A percentile compares a stretch with the other conserved stretches of the same genome.
phyloP scores from a whole-genome alignment of 2,888 invertebrate genomes.

The Pollenia amentaria region DNA sequence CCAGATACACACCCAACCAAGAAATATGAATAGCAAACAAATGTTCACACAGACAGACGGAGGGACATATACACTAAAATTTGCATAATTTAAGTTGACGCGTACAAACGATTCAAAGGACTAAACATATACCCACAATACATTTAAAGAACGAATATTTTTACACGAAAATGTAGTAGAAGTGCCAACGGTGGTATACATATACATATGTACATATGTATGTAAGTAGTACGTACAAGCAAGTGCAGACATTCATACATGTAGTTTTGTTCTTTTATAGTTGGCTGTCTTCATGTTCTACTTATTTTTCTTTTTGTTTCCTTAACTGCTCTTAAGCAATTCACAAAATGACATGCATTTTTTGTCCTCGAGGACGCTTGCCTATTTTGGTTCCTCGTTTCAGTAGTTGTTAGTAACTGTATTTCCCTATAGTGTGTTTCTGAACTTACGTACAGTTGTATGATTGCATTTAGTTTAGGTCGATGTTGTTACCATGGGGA shows the following conservation, averaged over 20 bases:
- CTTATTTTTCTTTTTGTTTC: neutral
- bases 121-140: too few relatives aligned
- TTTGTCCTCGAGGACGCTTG: slow-evolving; percentile 38
- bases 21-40: slow-evolving; percentile 39
- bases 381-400: slow-evolving; percentile 30
- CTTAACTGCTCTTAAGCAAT: slow-evolving; percentile 11
- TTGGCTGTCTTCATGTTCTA: slow-evolving; percentile 6
- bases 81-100: neutral
- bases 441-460: too few relatives aligned
- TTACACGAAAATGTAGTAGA: neutral
- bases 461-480: too few relatives aligned
- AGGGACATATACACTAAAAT: slow-evolving; percentile 2
- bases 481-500: too few relatives aligned
- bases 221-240: neutral
- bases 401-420: slow-evolving; percentile 7
- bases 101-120: too few relatives aligned
- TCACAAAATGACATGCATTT: slow-evolving; percentile 43
- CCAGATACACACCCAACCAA: neutral
- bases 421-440: neutral
- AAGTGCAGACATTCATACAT: neutral
- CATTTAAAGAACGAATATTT: neutral
- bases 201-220: too few relatives aligned
- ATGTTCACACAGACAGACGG: neutral
- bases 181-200: neutral
- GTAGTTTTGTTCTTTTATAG: neutral